These are phyloP conservation scores for Dicrurus megarhynchus DNA, from an alignment of 2,113 vertebrate species.

Conservation along the genomic window DNA sequence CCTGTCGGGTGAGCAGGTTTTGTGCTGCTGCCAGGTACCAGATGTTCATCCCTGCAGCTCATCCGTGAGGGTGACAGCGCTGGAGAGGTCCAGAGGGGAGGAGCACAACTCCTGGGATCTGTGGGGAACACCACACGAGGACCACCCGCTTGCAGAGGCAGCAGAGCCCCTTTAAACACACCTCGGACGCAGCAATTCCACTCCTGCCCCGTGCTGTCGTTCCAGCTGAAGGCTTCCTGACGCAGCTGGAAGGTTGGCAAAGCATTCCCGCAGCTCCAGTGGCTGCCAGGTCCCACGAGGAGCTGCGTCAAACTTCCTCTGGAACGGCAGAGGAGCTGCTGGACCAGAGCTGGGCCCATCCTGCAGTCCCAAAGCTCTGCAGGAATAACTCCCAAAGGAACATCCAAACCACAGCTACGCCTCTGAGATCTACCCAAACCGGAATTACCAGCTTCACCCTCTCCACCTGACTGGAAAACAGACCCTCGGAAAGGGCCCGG, in stretches of 20 bases:
- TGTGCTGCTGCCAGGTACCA: not conserved
- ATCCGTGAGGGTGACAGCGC: accelerated
- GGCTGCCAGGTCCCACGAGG: not conserved
- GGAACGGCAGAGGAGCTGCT: not conserved
- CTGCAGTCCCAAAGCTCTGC: not conserved
- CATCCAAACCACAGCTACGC: not conserved
- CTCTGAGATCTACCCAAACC: not conserved
- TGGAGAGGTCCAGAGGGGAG: not conserved
- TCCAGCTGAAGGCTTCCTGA: not conserved
- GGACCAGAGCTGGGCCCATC: not conserved
- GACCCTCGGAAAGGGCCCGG: not conserved
- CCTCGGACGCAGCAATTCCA: accelerated
- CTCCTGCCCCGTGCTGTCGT: not conserved
- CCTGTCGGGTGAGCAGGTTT: not conserved
- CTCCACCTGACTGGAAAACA: not conserved
- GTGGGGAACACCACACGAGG: not conserved
- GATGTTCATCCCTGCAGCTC: not conserved
- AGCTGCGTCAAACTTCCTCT: not conserved
- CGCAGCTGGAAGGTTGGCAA: not conserved
- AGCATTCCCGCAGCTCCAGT: accelerated
- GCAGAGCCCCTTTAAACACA: not conserved
- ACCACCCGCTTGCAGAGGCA: not conserved
- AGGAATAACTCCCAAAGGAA: not conserved
- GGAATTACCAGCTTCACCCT: not conserved
- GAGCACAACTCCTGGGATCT: accelerated